Evolutionary conservation across 2,113 vertebrate genomes (phyloP), one percentile per base, ranked within the genome.

Genomic region (Chelonoidis abingdonii): DNA sequence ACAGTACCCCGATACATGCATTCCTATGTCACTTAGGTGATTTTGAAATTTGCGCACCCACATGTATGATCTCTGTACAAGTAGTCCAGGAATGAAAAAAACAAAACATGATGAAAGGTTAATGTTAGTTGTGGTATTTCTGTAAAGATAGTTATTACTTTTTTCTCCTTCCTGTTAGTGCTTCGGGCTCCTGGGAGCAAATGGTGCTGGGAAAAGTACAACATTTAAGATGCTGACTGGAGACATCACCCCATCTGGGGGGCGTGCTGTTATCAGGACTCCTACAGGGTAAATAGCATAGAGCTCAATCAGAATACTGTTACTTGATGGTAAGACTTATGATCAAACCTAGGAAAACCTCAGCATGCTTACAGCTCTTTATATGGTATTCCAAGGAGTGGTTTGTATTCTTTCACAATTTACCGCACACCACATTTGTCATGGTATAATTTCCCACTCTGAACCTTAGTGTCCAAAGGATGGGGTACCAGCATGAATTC

Each of bases 151-250:
- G 80, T 53, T 57, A 69, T 80, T 57, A 17, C 19, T 9, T 81
- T 41, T 5, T 56, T 80, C 27, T 81, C 4, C 72, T 59, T 6
- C 41, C 29, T 35, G 1, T 5, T 94, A 99, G 99, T 99, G 99
- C 96, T 99, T 99, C 81, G 99, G 99, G 29, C 98, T 99, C 62
- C 98, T 99, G 4, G 99, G 99, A 31, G 98, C 98, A 83, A 99
- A 99, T 5, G 99, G 99, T 80, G 99, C 99, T 88, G 99, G 99
- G 8, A 99, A 99, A 98, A 99, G 98, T 3, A 99, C 99, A 1
- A 99, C 99, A 1, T 99, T 99, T 97, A 99, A 98, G 92, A 99
- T 99, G 98, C 95, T 99, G 93, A 99, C 98, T 2, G 99, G 99
- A 95, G 99, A 99, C 82, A 44, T 95, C 57, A 35, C 35, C 49